phyloP scores from a whole-genome alignment of 2,888 invertebrate species.

The Poecilobothrus nobilitatus region DNA sequence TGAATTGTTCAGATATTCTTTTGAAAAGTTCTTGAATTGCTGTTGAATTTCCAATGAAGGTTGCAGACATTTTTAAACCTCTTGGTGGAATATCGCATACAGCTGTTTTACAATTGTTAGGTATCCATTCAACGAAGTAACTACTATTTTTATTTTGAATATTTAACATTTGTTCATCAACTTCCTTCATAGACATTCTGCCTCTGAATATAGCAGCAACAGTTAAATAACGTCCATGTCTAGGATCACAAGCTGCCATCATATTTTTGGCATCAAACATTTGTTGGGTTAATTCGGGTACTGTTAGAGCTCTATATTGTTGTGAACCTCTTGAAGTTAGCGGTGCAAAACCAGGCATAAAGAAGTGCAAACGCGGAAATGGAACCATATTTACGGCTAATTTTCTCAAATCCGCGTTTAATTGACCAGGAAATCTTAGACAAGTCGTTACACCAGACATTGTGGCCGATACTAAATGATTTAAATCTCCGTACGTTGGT shows the following conservation, averaged over 20 bases:
- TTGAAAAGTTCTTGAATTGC: conserved; percentile 91
- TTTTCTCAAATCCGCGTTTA: conserved; percentile 87
- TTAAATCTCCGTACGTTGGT: conserved; percentile 88
- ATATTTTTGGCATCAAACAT: conserved; percentile 95
- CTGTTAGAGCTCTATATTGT: conserved; percentile 82
- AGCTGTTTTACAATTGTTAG: conserved; percentile 88
- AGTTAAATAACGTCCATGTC: conserved; percentile 84
- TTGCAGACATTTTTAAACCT: conserved; percentile 89
- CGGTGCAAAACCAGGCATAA: conserved; percentile 94
- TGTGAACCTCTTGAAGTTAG: conserved; percentile 83
- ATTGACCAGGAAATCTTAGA: conserved; percentile 82
- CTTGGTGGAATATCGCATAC: conserved; percentile 86
- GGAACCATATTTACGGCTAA: conserved; percentile 96
- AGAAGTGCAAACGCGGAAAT: conserved; percentile 91
- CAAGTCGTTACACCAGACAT: conserved; percentile 85
- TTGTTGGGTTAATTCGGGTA: conserved; percentile 83
- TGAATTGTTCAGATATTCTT: conserved; percentile 83
- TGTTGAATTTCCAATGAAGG: conserved; percentile 88
- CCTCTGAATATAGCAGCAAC: conserved; percentile 88
- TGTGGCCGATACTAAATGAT: conserved; percentile 79
- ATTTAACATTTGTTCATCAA: conserved; percentile 86
- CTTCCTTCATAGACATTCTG: conserved; percentile 91
- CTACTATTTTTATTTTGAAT: conserved; percentile 91
- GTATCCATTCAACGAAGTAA: conserved; percentile 88
- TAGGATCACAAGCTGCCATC: conserved; percentile 93